Base-by-base conservation (phyloP, 2,113 vertebrate genomes). In the Clarias batrachus region DNA sequence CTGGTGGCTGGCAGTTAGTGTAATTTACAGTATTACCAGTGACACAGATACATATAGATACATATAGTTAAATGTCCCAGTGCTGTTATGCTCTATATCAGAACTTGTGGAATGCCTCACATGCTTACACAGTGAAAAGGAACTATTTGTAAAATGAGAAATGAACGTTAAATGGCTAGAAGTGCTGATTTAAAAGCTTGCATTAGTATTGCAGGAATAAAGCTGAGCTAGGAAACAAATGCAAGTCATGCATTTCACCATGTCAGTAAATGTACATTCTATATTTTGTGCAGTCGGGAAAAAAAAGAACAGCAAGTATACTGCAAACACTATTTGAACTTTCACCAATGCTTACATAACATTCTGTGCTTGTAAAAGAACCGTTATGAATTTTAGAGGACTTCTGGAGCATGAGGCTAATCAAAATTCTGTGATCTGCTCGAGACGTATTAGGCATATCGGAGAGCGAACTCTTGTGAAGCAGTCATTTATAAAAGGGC, bases 401-500 rank as follows among this genome's bases (percentile, higher is more conserved):
- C 41, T 37, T 63, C 13, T 57, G 19, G 12, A 25, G 62, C 48
- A n/a, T 60, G 21, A 17, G 25, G 27, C 68, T n/a, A 73, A 86
- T 73, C 33, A 86, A 27, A 68, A 60, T 59, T 81, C 65, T 81
- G 16, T 63, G 68, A 74, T 86, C 82, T 82, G 54, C 57, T 68
- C 4, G 4, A 81, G 77, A 68, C 37, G 23, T 79, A 56, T 54
- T 52, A 77, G 74, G 8, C 63, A 68, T 81, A 65, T 71, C 59
- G 56, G 57, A 62, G 65, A 81, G 82, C 80, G 76, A 74, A 48
- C 19, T 56, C 27, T 56, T n/a, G 33, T 82, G 70, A 82, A 30
- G 70, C 59, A 82, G 21, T 82, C 41, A 71, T 76, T 65, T 86
- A 57, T n/a, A 77, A 77, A 87, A 87, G 70, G 70, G 70, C 70